Percentiles rank a stretch among this genome's conserved stretches.
Conservation (phyloP, 2,888 invertebrate species). For the Sturmia bella region DNA sequence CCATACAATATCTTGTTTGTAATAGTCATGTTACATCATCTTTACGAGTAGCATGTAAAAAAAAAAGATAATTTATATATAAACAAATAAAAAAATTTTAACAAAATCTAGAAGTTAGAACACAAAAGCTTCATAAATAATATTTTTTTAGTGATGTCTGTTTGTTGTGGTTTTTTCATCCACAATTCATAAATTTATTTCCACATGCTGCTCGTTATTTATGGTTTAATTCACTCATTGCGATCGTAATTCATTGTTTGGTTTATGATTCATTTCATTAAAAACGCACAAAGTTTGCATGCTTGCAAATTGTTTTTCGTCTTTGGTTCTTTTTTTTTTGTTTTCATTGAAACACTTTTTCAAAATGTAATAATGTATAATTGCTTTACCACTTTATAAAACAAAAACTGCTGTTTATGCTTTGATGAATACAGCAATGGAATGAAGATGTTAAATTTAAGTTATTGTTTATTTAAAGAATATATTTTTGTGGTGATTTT, state of each 20-base stretch:
- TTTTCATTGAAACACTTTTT: slow-evolving; percentile 25
- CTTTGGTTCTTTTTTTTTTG: slow-evolving; percentile 12
- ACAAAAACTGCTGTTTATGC: slow-evolving; percentile 38
- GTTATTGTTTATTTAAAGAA: background rate
- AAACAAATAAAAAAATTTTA: background rate
- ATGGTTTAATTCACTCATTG: slow-evolving; percentile 47
- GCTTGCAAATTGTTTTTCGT: slow-evolving; percentile 1
- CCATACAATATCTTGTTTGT: too few species aligned
- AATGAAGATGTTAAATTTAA: slow-evolving; percentile 6
- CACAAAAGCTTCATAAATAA: slow-evolving; percentile 47
- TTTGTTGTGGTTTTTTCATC: background rate
- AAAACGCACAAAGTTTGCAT: slow-evolving; percentile 36
- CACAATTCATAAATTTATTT: slow-evolving; percentile 46
- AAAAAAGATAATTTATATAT: background rate
- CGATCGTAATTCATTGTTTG: slow-evolving; percentile 53
- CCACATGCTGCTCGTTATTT: slow-evolving; percentile 27
- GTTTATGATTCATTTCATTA: slow-evolving; percentile 52
- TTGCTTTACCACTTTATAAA: slow-evolving; percentile 10
- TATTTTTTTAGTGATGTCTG: slow-evolving; percentile 22
- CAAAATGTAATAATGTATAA: background rate
- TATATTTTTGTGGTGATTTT: background rate
- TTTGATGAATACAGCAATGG: slow-evolving; percentile 33
- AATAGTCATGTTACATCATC: slow-evolving; percentile 26
- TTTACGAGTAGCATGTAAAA: background rate
- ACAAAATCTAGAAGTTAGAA: slow-evolving; percentile 57